Evolutionary conservation across 2,797 vertebrate species (phyloP).

Genomic region (Lerista edwardsae): DNA sequence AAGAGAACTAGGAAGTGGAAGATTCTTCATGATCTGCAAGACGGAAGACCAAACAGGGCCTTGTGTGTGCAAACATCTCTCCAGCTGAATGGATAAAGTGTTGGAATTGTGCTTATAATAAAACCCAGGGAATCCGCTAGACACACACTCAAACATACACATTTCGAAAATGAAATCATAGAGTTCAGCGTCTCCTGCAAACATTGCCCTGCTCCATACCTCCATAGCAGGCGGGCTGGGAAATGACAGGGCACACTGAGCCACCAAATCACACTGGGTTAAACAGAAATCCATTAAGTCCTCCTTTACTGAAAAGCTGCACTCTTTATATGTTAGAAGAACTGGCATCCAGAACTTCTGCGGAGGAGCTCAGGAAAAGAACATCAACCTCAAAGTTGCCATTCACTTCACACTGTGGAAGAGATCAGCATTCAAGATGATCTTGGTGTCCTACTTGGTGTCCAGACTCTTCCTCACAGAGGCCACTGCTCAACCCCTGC

Average conservation of each 20-base stretch:
- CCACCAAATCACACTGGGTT: neutral
- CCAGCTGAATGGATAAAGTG: neutral
- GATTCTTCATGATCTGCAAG: neutral
- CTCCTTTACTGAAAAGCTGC: neutral
- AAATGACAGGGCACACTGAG: neutral
- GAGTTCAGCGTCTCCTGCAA: neutral
- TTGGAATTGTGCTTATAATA: neutral
- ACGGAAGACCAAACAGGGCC: neutral
- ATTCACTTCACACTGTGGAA: neutral
- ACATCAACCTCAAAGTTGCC: neutral
- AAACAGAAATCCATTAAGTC: neutral
- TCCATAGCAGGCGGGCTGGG: no score
- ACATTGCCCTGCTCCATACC: neutral
- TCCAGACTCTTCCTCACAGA: neutral
- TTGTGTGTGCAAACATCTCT: neutral
- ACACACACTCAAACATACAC: neutral
- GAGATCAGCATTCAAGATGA: conserved; percentile 5
- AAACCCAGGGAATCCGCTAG: neutral
- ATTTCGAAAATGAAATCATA: neutral
- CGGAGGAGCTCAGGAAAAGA: neutral
- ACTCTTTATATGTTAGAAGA: neutral
- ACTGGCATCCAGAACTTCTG: neutral
- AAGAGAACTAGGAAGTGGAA: neutral
- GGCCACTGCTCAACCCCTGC: neutral
- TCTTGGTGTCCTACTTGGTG: neutral